These are phyloP conservation scores for Paedocypris sp. DNA, from an alignment of 2,113 vertebrate species.

Conservation along the genomic window DNA sequence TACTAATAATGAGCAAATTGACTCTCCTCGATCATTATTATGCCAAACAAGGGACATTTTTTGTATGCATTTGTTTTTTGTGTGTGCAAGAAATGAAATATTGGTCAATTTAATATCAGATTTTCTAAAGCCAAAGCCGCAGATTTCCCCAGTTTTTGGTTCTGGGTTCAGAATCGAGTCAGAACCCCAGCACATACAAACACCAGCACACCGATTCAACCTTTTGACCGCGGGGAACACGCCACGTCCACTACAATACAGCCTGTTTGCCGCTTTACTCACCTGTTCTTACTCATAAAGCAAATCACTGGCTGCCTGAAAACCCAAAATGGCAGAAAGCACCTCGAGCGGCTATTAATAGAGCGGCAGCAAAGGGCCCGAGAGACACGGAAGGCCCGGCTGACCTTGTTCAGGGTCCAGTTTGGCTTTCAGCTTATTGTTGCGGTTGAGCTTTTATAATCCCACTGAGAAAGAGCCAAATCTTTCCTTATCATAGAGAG, in stretches of 20 bases:
- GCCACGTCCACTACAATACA: background rate
- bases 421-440: conserved; percentile 10
- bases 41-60: background rate
- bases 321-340: background rate
- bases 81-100: no score
- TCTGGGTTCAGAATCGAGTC: no score
- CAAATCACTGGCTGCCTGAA: background rate
- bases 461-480: background rate
- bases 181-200: no score
- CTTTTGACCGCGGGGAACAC: background rate
- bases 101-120: no score
- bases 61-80: background rate
- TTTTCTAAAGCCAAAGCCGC: no score
- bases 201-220: background rate
- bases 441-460: conserved; percentile 2
- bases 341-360: conserved; percentile 1
- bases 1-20: no score
- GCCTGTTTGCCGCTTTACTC: conserved; percentile 2
- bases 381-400: background rate
- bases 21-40: no score
- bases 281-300: conserved; percentile 10
- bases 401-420: conserved; percentile 5
- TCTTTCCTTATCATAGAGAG: background rate
- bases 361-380: background rate
- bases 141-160: no score